A percentile compares a stretch with the other conserved stretches of the same genome.
These are phyloP conservation scores for Pseudotriccus pelzelni DNA, from an alignment of 2,797 vertebrate genomes.

Conservation along the genomic window DNA sequence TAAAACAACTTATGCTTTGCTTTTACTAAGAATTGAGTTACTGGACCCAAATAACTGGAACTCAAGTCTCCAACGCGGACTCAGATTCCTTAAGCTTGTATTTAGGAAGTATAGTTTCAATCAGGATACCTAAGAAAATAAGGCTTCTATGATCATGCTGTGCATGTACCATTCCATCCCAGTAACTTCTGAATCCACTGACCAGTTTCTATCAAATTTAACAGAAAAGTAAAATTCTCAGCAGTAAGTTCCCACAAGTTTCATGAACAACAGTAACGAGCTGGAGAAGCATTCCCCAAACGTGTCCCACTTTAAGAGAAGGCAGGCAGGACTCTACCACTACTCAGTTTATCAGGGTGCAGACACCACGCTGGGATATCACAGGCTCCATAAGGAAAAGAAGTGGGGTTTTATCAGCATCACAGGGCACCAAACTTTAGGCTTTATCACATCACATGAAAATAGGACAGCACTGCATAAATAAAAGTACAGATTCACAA, in stretches of 20 bases:
- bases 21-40: neutral
- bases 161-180: neutral
- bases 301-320: neutral
- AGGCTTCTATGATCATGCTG: neutral
- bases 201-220: neutral
- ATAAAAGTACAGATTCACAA: neutral
- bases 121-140: neutral
- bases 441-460: neutral
- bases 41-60: neutral
- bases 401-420: neutral
- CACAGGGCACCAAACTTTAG: neutral
- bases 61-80: neutral
- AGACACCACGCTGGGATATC: neutral
- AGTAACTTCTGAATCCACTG: neutral
- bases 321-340: neutral
- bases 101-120: neutral
- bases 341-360: neutral
- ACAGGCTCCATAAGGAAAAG: neutral
- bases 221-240: neutral
- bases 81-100: neutral
- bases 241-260: neutral
- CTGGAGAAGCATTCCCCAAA: neutral
- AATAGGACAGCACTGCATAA: neutral
- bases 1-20: neutral
- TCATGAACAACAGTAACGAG: neutral